A percentile compares a stretch with the other conserved stretches of the same genome.
These are phyloP conservation scores for Mustela nigripes DNA, from an alignment of 2,113 vertebrate genomes.

Conservation along the genomic window DNA sequence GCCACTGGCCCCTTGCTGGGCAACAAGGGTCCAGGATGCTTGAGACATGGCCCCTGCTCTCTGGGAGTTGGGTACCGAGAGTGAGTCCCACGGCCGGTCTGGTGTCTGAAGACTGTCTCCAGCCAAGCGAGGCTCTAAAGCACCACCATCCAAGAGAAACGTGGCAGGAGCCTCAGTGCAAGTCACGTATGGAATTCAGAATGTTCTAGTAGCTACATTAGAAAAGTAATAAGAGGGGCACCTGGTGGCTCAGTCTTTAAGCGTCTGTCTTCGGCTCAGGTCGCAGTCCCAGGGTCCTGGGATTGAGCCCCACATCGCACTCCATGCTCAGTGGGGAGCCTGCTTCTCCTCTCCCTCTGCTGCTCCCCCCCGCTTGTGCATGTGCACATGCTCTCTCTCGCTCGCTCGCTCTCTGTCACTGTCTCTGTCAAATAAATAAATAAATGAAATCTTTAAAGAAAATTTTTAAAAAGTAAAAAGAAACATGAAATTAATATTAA, in stretches of 20 bases:
- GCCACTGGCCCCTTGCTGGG: not conserved
- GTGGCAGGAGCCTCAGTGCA: fast-evolving
- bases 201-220: not conserved
- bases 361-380: no score
- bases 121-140: not conserved
- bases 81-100: not conserved
- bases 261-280: no score
- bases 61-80: not conserved
- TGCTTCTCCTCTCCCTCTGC: no score
- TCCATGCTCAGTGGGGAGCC: no score
- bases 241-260: no score
- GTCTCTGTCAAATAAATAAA: no score
- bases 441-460: no score
- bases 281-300: no score
- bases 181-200: not conserved
- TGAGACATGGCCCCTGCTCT: not conserved
- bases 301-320: no score
- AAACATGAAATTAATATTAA: not conserved
- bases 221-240: not conserved
- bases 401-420: no score
- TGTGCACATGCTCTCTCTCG: no score
- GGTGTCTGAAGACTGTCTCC: not conserved
- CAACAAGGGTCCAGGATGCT: not conserved
- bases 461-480: not conserved
- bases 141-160: not conserved